These are phyloP conservation scores for Zenarchopterus dispar DNA, from an alignment of 2,797 vertebrate species.

Conservation along the genomic window DNA sequence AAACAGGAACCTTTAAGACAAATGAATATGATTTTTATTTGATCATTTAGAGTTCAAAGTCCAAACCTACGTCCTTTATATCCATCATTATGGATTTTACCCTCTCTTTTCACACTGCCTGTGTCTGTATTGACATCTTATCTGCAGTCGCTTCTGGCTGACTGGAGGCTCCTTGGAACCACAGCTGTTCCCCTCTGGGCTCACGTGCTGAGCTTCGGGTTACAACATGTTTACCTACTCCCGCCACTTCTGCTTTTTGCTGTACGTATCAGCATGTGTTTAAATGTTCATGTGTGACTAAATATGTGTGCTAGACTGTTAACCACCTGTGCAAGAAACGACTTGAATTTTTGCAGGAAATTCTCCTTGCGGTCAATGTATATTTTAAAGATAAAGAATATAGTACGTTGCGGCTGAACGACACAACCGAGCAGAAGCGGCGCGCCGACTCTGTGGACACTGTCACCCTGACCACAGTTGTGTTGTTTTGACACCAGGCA, in stretches of 20 bases:
- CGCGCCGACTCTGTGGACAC: constrained; percentile 27
- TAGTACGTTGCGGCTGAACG: not conserved
- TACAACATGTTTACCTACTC: constrained; percentile 81
- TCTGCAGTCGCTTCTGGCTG: constrained; percentile 65
- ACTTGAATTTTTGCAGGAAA: constrained; percentile 8
- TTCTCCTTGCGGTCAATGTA: not conserved
- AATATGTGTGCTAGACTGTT: constrained; percentile 17
- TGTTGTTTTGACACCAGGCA: constrained; percentile 48
- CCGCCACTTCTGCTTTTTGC: constrained; percentile 79
- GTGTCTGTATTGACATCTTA: constrained; percentile 59
- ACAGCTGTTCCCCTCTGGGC: constrained; percentile 74
- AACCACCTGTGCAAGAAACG: constrained; percentile 20
- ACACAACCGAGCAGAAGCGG: constrained; percentile 10
- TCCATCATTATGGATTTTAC: constrained; percentile 36
- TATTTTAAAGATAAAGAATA: constrained; percentile 11
- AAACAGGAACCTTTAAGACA: constrained; percentile 20
- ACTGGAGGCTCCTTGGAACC: constrained; percentile 79
- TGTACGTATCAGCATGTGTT: constrained; percentile 23
- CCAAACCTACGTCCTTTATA: constrained; percentile 24
- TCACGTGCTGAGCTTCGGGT: constrained; percentile 72
- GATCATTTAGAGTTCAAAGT: constrained; percentile 47
- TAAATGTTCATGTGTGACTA: constrained; percentile 19
- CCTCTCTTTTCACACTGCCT: constrained; percentile 5
- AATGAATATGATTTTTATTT: constrained; percentile 35
- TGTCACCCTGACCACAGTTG: constrained; percentile 59